Conservation (phyloP, 2,888 invertebrate species). For the Dusona sp. region DNA sequence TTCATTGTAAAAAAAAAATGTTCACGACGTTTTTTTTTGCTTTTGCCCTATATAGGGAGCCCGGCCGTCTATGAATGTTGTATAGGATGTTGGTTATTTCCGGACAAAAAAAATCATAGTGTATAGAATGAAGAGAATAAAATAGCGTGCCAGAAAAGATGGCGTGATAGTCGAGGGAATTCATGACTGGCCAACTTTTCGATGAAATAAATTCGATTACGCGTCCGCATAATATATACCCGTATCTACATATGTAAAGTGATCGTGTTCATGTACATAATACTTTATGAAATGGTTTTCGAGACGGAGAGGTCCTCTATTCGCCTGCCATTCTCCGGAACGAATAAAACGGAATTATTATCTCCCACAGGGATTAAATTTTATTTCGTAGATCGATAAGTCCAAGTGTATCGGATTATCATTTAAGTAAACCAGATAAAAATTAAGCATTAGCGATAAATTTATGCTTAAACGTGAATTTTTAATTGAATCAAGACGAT, state of each 20-base stretch:
- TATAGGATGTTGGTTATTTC: conserved; percentile 39
- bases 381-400: neutral
- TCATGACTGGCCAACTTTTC: conserved; percentile 51
- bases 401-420: neutral
- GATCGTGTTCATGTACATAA: conserved; percentile 17
- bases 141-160: conserved; percentile 32
- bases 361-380: conserved; percentile 1
- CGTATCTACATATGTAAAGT: neutral
- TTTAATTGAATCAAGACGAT: neutral
- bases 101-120: conserved; percentile 25
- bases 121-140: conserved; percentile 18
- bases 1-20: conserved; percentile 24
- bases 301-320: conserved; percentile 5
- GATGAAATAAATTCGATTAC: conserved; percentile 54
- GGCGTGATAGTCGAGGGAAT: conserved; percentile 40
- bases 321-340: conserved; percentile 9
- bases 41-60: neutral
- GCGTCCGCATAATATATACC: conserved; percentile 30
- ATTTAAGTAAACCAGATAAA: neutral
- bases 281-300: conserved; percentile 19
- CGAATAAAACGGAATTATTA: conserved; percentile 25
- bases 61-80: conserved; percentile 37
- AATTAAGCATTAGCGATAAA: neutral
- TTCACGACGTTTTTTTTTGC: conserved; percentile 9
- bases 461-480: neutral